Evolutionary conservation across 2,113 vertebrate genomes (phyloP).

Genomic region (Otocyon megalotis): DNA sequence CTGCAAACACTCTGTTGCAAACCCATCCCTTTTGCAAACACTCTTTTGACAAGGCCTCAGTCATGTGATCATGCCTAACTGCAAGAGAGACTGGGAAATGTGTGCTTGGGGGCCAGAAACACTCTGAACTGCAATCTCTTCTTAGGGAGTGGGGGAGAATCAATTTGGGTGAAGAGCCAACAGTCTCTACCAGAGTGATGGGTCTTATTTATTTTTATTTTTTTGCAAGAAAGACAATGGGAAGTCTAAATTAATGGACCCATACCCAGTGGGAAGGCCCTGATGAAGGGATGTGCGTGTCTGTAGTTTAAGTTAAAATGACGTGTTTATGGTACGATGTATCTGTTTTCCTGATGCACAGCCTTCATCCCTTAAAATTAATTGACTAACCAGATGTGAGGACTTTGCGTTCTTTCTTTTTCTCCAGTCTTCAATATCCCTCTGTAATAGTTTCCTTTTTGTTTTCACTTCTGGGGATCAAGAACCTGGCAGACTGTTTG

Average conservation of each 20-base stretch:
- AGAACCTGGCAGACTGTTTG: neutral
- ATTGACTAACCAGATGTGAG: neutral
- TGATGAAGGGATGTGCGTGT: neutral
- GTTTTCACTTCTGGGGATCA: neutral
- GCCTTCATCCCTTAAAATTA: conserved; percentile 11
- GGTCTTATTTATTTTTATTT: neutral
- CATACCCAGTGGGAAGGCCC: neutral
- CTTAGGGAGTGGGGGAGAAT: neutral
- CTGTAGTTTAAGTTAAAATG: conserved; percentile 36
- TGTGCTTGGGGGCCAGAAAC: neutral
- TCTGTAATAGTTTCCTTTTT: neutral
- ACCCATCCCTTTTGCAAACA: neutral
- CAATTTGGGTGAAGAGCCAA: neutral
- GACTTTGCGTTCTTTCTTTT: neutral
- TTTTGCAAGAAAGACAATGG: neutral
- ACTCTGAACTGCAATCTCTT: neutral
- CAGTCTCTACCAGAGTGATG: neutral
- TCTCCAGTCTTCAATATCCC: neutral
- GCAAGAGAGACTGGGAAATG: neutral
- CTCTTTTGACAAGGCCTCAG: neutral
- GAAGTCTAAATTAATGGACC: neutral
- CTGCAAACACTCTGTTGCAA: neutral
- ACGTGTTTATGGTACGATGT: neutral
- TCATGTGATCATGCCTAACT: neutral
- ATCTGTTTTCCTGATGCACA: neutral